These are phyloP conservation scores for Capromys pilorides DNA, from an alignment of 2,797 vertebrate genomes.

Conservation along the genomic window DNA sequence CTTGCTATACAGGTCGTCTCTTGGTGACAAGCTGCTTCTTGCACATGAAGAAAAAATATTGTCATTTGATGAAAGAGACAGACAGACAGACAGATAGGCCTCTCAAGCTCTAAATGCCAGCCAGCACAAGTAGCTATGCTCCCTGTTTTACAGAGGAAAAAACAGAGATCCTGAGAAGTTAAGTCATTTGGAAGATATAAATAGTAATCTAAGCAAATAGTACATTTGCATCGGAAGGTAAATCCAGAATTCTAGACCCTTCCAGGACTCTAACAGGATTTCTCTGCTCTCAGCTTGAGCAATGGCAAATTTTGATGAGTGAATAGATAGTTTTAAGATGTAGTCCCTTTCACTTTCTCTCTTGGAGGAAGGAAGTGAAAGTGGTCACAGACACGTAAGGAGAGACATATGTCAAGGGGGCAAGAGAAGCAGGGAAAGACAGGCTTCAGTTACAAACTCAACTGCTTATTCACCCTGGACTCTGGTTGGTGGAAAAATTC, in stretches of 20 bases:
- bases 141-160: background rate
- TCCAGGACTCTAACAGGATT: background rate
- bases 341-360: background rate
- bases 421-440: background rate
- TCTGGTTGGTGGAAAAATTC: background rate
- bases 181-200: background rate
- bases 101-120: background rate
- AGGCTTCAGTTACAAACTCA: background rate
- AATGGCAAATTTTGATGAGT: background rate
- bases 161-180: background rate
- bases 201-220: background rate
- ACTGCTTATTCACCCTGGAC: background rate
- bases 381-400: background rate
- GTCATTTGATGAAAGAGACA: background rate
- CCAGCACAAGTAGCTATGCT: background rate
- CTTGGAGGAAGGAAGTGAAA: constrained; percentile 40
- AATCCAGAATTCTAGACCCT: background rate
- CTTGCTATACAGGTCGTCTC: background rate
- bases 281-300: background rate
- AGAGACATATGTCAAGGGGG: constrained; percentile 24
- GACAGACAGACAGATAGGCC: background rate
- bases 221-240: background rate
- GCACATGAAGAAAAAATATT: constrained; percentile 29
- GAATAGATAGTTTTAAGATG: constrained; percentile 23
- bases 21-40: background rate